A percentile compares a stretch with the other conserved stretches of the same genome.
These are phyloP conservation scores for Tetrapedia diversipes DNA, from an alignment of 2,888 invertebrate species.

Conservation along the genomic window DNA sequence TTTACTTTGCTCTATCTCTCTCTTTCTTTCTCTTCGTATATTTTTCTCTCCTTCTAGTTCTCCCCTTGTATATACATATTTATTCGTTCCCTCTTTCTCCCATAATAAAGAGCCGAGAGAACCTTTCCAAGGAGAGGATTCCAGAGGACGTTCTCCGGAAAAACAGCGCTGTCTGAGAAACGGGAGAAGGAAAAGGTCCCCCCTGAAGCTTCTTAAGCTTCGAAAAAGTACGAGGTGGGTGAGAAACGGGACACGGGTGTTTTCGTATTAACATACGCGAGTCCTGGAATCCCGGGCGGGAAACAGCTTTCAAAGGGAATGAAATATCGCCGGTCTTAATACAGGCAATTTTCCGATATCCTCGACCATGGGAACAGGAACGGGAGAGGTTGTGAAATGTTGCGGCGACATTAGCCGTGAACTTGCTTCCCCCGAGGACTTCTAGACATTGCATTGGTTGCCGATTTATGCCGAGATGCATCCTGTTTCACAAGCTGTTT, in stretches of 20 bases:
- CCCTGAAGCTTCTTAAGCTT: slow-evolving; percentile 47
- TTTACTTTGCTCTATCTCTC: no score
- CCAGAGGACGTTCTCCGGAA: slow-evolving; percentile 42
- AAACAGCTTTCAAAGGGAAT: slow-evolving; percentile 21
- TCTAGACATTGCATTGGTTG: no score
- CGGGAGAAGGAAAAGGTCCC: slow-evolving; percentile 4
- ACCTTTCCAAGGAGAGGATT: slow-evolving; percentile 29
- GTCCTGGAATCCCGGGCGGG: slow-evolving; percentile 31
- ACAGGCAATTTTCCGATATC: neutral
- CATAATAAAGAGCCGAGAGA: slow-evolving; percentile 41
- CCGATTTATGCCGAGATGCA: no score
- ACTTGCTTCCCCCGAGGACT: neutral
- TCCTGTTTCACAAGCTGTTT: no score
- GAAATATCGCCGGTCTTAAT: slow-evolving; percentile 27
- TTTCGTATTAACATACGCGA: slow-evolving; percentile 41
- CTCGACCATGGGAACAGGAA: neutral
- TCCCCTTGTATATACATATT: no score
- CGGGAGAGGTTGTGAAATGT: neutral
- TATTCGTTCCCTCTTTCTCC: no score
- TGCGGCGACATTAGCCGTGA: neutral
- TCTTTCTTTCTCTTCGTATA: no score
- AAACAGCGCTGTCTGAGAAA: slow-evolving; percentile 29
- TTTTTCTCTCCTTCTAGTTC: no score
- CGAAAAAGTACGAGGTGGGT: slow-evolving; percentile 37
- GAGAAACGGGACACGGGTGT: slow-evolving; percentile 50